These are phyloP conservation scores for Gallinago paraguaiae DNA, from an alignment of 2,113 vertebrate species.

Conservation along the genomic window DNA sequence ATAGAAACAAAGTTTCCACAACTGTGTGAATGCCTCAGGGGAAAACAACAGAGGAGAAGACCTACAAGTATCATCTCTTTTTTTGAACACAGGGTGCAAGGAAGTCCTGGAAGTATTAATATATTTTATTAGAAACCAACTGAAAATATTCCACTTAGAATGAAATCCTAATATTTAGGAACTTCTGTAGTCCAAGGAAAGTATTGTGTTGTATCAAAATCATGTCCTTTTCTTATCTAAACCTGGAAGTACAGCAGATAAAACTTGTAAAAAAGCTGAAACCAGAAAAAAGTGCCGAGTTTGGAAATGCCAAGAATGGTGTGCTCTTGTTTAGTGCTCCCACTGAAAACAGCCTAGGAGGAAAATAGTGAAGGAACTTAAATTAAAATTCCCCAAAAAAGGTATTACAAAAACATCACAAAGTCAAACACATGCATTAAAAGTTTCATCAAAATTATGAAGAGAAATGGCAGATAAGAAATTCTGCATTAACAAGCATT, in stretches of 20 bases:
- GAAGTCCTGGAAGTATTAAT: neutral
- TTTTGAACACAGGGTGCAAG: neutral
- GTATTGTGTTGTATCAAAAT: neutral
- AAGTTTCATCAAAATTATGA: slow-evolving; percentile 15
- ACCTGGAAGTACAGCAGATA: neutral
- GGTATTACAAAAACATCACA: neutral
- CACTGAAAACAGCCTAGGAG: neutral
- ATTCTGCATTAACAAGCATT: neutral
- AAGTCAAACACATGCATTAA: neutral
- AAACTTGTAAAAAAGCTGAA: neutral
- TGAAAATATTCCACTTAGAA: neutral
- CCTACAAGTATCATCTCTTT: neutral
- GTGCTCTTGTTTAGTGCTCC: neutral
- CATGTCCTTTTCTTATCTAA: neutral
- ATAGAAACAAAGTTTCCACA: neutral
- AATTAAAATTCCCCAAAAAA: neutral
- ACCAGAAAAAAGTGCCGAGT: neutral
- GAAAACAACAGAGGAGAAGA: neutral
- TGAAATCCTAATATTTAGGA: neutral
- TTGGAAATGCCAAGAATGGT: neutral
- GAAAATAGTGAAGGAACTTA: neutral
- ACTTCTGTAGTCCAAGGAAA: neutral
- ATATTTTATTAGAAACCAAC: neutral
- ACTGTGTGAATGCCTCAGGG: neutral
- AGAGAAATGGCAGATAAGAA: neutral